A percentile compares a stretch with the other conserved stretches of the same genome.
Conservation (phyloP, 2,797 vertebrate genomes). For the Sebastiscus albofasciatus region DNA sequence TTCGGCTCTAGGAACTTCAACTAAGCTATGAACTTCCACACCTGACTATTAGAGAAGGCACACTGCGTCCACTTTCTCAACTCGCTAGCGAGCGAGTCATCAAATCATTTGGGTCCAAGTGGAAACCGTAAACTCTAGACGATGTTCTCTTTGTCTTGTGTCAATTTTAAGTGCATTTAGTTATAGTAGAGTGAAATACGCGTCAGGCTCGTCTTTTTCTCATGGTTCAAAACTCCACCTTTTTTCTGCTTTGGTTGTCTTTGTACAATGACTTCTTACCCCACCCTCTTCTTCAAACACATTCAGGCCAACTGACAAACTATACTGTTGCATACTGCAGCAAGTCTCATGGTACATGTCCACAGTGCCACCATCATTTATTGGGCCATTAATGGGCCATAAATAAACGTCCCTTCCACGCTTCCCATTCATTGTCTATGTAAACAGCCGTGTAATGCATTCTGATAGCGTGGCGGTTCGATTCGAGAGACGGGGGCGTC, state of each 20-base stretch:
- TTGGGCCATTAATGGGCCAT: no score
- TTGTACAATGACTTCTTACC: not conserved
- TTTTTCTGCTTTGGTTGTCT: not conserved
- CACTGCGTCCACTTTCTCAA: slow-evolving; percentile 34
- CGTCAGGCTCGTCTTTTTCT: not conserved
- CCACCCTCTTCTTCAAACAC: not conserved
- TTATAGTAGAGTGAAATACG: slow-evolving; percentile 1
- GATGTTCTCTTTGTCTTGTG: slow-evolving; percentile 20
- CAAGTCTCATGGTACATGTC: not conserved
- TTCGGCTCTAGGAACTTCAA: slow-evolving; percentile 51
- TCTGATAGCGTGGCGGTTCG: no score
- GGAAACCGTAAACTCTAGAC: slow-evolving; percentile 2
- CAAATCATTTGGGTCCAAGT: slow-evolving; percentile 29
- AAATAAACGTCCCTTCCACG: no score
- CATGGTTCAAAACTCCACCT: not conserved
- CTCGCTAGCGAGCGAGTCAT: slow-evolving; percentile 16
- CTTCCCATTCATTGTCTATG: no score
- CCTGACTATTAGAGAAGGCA: slow-evolving; percentile 47
- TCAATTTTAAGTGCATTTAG: slow-evolving; percentile 18
- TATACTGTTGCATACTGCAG: not conserved
- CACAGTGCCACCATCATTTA: no score
- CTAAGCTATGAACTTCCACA: slow-evolving; percentile 42
- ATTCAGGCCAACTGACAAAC: not conserved
- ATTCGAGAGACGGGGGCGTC: no score
- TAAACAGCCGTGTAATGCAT: no score